Evolutionary conservation across 2,888 invertebrate genomes (phyloP), one percentile per base, ranked within the genome.

Genomic region (Oligia latruncula): DNA sequence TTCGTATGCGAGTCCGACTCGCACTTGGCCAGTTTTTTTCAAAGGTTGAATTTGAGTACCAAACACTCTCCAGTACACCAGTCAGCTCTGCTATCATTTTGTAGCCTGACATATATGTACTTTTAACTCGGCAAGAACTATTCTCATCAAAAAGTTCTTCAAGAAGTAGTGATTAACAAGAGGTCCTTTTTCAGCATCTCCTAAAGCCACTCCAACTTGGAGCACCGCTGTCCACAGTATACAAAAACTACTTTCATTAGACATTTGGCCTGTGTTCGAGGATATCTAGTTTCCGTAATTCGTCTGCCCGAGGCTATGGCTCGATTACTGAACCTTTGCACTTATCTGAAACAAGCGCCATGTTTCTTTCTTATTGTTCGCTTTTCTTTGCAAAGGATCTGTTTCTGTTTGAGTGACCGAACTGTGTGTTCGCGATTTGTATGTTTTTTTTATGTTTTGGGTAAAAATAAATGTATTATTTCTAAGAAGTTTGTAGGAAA

Each of bases 201-300:
- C 5, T 23, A 40, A 15, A n/a, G 4, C 23, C 11, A 13, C 17
- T 40, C 8, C 35, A 76, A 80, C n/a, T 74, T 89, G 87, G 87
- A 80, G 70, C 40, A 52, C 43, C 77, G 13, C 60, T 67, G 72
- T 9, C 71, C 5, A 40, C 52, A 52, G 62, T 29, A 72, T 65
- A 88, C 76, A 84, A 81, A 77, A 82, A 86, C 81, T 86, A 81
- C 82, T 90, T 84, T 81, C 82, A 89, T 86, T 83, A 83, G 83
- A 83, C 81, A 81, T 87, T 82, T 77, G 78, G 75, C 72, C 64
- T 73, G 72, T 80, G 70, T 80, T 79, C 82, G 82, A 77, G 78
- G 71, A 77, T 87, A 89, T 89, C 89, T 81, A 80, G 87, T 89
- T 89, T 74, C 89, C 75, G 87, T 90, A 87, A 89, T 89, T 87